Percentiles rank a stretch among this genome's conserved stretches.
These are phyloP conservation scores for Eudasyphora cyanicolor DNA, from an alignment of 2,888 invertebrate genomes.

Conservation along the genomic window DNA sequence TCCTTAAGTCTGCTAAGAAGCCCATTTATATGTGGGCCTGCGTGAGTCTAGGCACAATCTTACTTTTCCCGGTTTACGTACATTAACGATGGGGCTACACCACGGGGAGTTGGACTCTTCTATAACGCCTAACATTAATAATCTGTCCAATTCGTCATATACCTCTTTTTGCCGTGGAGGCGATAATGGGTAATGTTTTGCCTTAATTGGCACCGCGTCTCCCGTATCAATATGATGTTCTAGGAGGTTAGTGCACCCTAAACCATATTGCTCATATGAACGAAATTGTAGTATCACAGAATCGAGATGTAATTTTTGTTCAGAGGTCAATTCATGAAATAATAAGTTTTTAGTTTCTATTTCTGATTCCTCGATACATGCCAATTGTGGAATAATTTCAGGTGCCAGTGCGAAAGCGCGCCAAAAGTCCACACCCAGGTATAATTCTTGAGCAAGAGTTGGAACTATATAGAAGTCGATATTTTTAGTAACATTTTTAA, in stretches of 20 bases:
- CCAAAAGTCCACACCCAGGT: slow-evolving; percentile 22
- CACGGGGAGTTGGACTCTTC: slow-evolving; percentile 48
- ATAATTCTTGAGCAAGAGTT: slow-evolving; percentile 1
- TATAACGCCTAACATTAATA: slow-evolving; percentile 47
- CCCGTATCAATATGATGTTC: slow-evolving; percentile 26
- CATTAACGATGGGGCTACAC: slow-evolving; percentile 32
- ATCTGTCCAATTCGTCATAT: slow-evolving; percentile 42
- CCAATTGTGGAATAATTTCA: slow-evolving; percentile 16
- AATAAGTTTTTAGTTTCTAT: background rate
- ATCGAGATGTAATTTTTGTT: slow-evolving; percentile 20
- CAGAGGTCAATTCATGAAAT: slow-evolving; percentile 2
- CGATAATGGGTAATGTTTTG: slow-evolving; percentile 40
- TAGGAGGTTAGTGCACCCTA: slow-evolving; percentile 15
- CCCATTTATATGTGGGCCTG: slow-evolving; percentile 2
- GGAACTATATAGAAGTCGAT: slow-evolving; percentile 34
- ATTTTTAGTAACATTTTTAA: background rate
- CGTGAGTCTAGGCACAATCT: slow-evolving; percentile 28
- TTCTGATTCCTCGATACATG: background rate
- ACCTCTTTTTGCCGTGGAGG: slow-evolving; percentile 49
- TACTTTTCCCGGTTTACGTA: slow-evolving; percentile 46
- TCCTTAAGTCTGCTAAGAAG: slow-evolving; percentile 12
- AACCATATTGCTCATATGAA: slow-evolving; percentile 9
- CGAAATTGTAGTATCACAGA: slow-evolving; percentile 11
- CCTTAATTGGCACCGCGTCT: slow-evolving; percentile 38
- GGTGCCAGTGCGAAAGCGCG: slow-evolving; percentile 27